These are phyloP conservation scores for Hypolimnas misippus DNA, from an alignment of 2,888 invertebrate genomes.

Conservation along the genomic window DNA sequence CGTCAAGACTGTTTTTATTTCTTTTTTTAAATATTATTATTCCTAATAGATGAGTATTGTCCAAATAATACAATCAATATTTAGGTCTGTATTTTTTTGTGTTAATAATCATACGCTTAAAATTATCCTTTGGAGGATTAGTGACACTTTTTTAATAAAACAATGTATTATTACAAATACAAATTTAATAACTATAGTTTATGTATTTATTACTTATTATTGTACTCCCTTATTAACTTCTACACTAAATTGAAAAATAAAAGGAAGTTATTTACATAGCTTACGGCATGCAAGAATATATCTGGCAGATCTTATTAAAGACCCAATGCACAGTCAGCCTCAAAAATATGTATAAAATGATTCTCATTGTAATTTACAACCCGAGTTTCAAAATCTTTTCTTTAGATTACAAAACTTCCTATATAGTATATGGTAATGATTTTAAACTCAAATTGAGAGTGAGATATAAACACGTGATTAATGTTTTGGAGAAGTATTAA, in stretches of 20 bases:
- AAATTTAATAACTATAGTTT: not conserved
- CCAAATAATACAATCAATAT: not conserved
- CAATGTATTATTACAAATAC: constrained; percentile 6
- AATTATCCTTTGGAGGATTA: constrained; percentile 32
- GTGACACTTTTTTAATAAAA: constrained; percentile 8
- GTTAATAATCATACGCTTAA: not conserved
- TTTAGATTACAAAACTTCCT: too few relatives aligned
- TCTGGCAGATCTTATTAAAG: constrained; percentile 8
- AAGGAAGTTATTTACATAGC: constrained; percentile 25
- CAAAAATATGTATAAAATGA: not conserved
- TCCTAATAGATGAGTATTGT: not conserved
- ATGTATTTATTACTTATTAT: not conserved
- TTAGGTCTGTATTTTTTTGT: not conserved
- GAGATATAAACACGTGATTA: too few relatives aligned
- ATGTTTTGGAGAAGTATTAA: too few relatives aligned
- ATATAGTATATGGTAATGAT: too few relatives aligned
- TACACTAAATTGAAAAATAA: constrained; percentile 2
- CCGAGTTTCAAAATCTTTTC: too few relatives aligned
- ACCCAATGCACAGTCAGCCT: not conserved
- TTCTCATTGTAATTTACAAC: not conserved
- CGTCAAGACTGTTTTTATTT: not conserved
- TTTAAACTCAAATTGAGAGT: too few relatives aligned
- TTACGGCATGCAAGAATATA: constrained; percentile 20
- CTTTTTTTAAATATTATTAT: too few relatives aligned
- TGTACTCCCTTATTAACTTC: not conserved